Conservation (phyloP, 2,113 vertebrate species). For the Crotalus viridis region DNA sequence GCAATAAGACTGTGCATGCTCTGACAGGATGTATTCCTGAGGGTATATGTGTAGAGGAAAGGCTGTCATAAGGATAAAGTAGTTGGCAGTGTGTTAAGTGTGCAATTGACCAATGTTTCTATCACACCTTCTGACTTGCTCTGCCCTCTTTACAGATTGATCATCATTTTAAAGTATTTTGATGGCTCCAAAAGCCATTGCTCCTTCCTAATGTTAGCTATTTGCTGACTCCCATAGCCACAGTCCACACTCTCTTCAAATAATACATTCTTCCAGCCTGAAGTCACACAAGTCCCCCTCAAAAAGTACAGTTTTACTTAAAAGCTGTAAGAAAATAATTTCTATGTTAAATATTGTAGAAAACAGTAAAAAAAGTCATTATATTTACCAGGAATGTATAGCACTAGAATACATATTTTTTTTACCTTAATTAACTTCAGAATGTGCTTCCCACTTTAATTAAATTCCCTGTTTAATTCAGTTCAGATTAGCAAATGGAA, state of each 20-base stretch:
- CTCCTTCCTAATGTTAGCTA: not conserved
- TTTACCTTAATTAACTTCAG: constrained; percentile 45
- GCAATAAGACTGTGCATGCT: too few relatives aligned
- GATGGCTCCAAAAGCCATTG: too few relatives aligned
- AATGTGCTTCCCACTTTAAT: constrained; percentile 28
- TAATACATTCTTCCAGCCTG: not conserved
- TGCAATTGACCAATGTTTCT: too few relatives aligned
- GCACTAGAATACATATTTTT: not conserved
- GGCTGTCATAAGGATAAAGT: too few relatives aligned
- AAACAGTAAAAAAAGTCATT: not conserved
- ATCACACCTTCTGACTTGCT: too few relatives aligned
- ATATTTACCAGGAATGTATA: not conserved
- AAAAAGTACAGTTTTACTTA: not conserved
- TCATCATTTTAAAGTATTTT: too few relatives aligned
- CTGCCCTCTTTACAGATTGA: too few relatives aligned
- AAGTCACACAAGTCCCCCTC: not conserved
- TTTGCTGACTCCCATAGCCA: not conserved
- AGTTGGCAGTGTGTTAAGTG: too few relatives aligned
- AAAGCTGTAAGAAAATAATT: not conserved
- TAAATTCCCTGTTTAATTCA: constrained; percentile 12
- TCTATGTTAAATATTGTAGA: not conserved
- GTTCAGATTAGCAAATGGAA: constrained; percentile 64
- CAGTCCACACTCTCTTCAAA: not conserved
- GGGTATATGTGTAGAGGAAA: too few relatives aligned
- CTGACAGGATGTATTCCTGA: too few relatives aligned